Conservation (phyloP, 2,888 invertebrate species). For the Parasteatoda lunata region DNA sequence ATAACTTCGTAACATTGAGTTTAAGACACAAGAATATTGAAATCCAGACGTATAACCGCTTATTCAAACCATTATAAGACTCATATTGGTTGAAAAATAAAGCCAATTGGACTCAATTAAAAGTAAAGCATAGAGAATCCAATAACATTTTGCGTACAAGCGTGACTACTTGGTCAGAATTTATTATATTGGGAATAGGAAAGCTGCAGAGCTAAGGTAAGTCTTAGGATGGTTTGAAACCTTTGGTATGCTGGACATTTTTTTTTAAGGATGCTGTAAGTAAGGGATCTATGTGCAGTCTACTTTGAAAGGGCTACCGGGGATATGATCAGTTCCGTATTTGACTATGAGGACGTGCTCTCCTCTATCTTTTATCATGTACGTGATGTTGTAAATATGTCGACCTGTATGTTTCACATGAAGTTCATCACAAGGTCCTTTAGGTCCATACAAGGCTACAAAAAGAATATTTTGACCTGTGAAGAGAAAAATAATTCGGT, state of each 20-base stretch:
- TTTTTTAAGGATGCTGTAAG: background rate
- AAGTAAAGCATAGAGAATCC: background rate
- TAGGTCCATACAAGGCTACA: slow-evolving; percentile 96
- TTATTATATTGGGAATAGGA: background rate
- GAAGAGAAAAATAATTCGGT: slow-evolving; percentile 69
- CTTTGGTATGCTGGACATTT: too few species aligned
- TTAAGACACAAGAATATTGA: background rate
- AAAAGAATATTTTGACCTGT: slow-evolving; percentile 95
- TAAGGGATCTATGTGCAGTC: slow-evolving; percentile 63
- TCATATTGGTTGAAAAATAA: background rate
- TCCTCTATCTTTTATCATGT: slow-evolving; percentile 92
- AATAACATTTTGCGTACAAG: background rate
- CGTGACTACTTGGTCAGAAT: background rate
- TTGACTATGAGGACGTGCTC: slow-evolving; percentile 95
- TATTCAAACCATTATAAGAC: background rate
- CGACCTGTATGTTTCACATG: slow-evolving; percentile 93
- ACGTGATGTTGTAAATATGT: slow-evolving; percentile 93
- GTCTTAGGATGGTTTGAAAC: too few species aligned
- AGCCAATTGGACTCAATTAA: background rate
- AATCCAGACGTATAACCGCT: background rate
- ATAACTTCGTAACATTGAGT: background rate
- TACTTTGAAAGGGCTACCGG: slow-evolving; percentile 95
- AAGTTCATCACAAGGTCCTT: slow-evolving; percentile 97
- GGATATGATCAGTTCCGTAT: slow-evolving; percentile 98
- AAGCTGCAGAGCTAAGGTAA: background rate